Conservation (phyloP, 92 coral and sea anemone species). For the Zoanthus gigantus region DNA sequence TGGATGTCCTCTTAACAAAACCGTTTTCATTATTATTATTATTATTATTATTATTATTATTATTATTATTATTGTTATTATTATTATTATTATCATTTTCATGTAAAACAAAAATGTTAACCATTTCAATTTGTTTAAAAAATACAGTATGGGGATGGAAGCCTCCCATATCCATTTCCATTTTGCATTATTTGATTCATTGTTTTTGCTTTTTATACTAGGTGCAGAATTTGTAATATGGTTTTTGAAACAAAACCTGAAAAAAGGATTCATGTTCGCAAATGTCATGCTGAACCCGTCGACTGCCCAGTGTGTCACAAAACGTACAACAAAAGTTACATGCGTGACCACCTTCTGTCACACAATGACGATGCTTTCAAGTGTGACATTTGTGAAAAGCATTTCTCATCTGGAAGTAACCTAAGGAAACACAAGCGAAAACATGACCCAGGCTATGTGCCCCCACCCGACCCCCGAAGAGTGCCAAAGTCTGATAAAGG, state of each 20-base stretch:
- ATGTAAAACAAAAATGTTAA: too few relatives aligned
- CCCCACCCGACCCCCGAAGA: slow-evolving; percentile 43
- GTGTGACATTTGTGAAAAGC: slow-evolving; percentile 76
- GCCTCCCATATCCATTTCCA: too few relatives aligned
- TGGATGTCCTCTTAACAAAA: too few relatives aligned
- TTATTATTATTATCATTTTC: too few relatives aligned
- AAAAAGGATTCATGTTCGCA: slow-evolving; percentile 59
- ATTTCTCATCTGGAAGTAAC: slow-evolving; percentile 84
- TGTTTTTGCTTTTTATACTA: not conserved
- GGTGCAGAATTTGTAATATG: slow-evolving; percentile 66
- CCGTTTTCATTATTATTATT: too few relatives aligned
- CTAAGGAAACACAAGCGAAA: slow-evolving; percentile 78
- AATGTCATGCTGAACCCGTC: slow-evolving; percentile 49
- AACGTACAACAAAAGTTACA: slow-evolving; percentile 62
- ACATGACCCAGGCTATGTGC: slow-evolving; percentile 77
- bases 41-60: too few relatives aligned
- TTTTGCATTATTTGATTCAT: not conserved
- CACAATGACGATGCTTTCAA: slow-evolving; percentile 73
- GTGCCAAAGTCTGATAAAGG: not conserved
- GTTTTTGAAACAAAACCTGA: slow-evolving; percentile 58
- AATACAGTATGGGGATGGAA: too few relatives aligned
- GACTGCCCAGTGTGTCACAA: slow-evolving; percentile 80
- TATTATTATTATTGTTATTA: too few relatives aligned
- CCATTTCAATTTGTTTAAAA: too few relatives aligned
- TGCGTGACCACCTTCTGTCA: slow-evolving; percentile 68